These are phyloP conservation scores for Drosophila orosa DNA, from an alignment of 1,140 invertebrate species.

Conservation along the genomic window DNA sequence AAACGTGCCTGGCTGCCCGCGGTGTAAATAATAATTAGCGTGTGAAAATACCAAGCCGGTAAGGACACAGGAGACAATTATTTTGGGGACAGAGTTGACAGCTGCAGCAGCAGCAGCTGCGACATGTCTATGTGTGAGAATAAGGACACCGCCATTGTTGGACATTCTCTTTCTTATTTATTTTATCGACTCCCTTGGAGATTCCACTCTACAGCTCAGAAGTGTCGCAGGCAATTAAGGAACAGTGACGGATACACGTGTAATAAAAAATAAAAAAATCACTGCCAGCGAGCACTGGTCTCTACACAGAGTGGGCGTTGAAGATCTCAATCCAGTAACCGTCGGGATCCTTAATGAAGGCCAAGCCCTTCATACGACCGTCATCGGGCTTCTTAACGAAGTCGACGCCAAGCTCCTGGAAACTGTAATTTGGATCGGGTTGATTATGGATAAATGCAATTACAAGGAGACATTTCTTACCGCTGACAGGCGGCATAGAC, in stretches of 20 bases:
- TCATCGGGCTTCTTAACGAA: constrained; percentile 96
- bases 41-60: constrained; percentile 67
- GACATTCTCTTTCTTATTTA: constrained; percentile 21
- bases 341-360: constrained; percentile 97
- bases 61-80: constrained; percentile 68
- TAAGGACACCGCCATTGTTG: constrained; percentile 12
- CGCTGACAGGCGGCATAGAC: constrained; percentile 92
- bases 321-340: constrained; percentile 99
- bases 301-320: constrained; percentile 87
- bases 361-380: constrained; percentile 96
- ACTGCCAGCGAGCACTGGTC: constrained; percentile 86
- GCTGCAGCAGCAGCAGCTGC: constrained; percentile 25
- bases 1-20: constrained; percentile 35
- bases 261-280: constrained; percentile 20
- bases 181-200: constrained; percentile 15
- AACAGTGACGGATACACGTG: constrained; percentile 20
- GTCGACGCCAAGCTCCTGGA: constrained; percentile 93
- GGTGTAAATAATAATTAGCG: constrained; percentile 81
- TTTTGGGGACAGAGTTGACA: constrained; percentile 35
- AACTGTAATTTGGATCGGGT: constrained; percentile 83
- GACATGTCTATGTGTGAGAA: constrained; percentile 4
- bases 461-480: constrained; percentile 51
- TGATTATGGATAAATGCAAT: background rate
- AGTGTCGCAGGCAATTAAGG: constrained; percentile 23
- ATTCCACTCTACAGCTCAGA: background rate